phyloP scores from a whole-genome alignment of 2,888 invertebrate species.

The Sesia bembeciformis region DNA sequence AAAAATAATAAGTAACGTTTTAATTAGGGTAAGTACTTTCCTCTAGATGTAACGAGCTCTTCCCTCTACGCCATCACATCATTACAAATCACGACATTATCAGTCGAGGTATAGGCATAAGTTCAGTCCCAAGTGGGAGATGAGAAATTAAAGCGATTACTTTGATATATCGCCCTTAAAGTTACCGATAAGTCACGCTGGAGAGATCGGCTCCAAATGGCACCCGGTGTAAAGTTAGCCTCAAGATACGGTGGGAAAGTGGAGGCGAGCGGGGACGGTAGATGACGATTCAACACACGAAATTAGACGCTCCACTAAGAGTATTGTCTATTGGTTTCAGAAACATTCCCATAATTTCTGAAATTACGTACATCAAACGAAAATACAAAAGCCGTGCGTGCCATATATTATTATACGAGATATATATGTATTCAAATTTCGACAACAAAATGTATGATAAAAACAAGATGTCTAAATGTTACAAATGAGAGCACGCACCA shows the following conservation, averaged over 20 bases:
- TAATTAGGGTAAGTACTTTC: no score
- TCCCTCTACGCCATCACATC: slow-evolving; percentile 7
- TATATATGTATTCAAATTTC: no score
- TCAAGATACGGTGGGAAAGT: slow-evolving; percentile 22
- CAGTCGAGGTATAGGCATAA: slow-evolving; percentile 56
- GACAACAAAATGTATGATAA: no score
- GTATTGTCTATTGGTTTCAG: slow-evolving; percentile 9
- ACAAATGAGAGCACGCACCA: no score
- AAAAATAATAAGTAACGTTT: no score
- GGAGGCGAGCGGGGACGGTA: slow-evolving; percentile 11
- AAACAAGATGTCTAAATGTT: no score
- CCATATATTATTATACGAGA: no score
- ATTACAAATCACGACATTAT: slow-evolving; percentile 42
- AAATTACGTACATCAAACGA: no score
- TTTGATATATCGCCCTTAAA: slow-evolving; percentile 69
- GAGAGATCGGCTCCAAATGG: slow-evolving; percentile 65
- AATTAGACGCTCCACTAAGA: slow-evolving; percentile 33
- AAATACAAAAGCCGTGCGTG: no score
- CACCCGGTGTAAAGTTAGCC: slow-evolving; percentile 64
- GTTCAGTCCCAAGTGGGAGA: slow-evolving; percentile 55
- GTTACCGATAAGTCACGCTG: slow-evolving; percentile 68
- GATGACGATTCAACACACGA: slow-evolving; percentile 26
- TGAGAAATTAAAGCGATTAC: slow-evolving; percentile 74
- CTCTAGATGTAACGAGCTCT: neutral
- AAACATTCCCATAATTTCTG: no score